A percentile compares a stretch with the other conserved stretches of the same genome.
Conservation (phyloP, 2,113 vertebrate genomes). For the Bettongia penicillata region DNA sequence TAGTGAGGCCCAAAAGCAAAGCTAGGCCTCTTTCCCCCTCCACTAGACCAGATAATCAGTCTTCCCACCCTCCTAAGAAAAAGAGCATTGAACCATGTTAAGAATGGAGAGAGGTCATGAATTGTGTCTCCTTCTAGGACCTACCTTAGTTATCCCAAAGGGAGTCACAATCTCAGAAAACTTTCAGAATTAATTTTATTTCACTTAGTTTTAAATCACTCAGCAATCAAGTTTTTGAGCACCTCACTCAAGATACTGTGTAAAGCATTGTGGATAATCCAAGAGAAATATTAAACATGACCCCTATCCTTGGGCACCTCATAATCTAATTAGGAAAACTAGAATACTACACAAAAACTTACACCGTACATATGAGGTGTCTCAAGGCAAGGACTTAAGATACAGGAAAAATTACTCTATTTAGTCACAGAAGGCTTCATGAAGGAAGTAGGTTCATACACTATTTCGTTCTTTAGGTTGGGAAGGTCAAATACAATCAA, state of each 20-base stretch:
- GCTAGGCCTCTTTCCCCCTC: not conserved
- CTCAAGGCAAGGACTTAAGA: not conserved
- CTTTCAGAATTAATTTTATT: not conserved
- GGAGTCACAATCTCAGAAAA: not conserved
- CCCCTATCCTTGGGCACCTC: not conserved
- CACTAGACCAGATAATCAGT: not conserved
- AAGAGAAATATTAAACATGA: not conserved
- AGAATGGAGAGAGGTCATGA: not conserved
- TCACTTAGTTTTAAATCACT: not conserved
- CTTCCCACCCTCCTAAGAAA: not conserved
- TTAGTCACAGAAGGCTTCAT: not conserved
- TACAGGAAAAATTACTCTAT: not conserved
- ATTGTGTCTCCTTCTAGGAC: not conserved
- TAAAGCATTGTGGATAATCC: not conserved
- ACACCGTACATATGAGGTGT: not conserved
- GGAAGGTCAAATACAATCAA: not conserved
- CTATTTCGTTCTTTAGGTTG: not conserved
- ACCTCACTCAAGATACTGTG: not conserved
- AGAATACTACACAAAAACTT: not conserved
- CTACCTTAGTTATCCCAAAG: not conserved
- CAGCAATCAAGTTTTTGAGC: not conserved
- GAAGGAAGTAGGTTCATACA: not conserved
- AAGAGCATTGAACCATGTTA: not conserved
- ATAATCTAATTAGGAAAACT: not conserved
- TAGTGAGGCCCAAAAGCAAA: not conserved